Evolutionary conservation across 23 tunicate species (phyloP), one percentile per base, ranked within the genome.

Genomic region (Trididemnum nubilum): DNA sequence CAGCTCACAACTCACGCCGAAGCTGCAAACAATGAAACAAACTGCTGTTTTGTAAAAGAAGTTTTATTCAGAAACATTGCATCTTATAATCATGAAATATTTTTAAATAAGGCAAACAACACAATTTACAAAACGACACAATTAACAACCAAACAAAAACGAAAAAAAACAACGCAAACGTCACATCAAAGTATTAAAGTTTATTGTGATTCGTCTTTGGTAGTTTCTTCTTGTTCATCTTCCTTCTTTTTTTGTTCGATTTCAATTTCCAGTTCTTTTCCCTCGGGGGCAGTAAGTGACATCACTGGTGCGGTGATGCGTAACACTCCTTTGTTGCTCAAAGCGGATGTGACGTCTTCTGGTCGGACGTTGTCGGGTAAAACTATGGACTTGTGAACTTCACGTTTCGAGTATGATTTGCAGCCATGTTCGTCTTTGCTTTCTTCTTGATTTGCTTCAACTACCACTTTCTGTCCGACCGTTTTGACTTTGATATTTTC

Each of bases 231-330:
- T 9, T 44, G 9, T 9, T 44, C 54, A 44, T 61, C 67, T 61
- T 31, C 74, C n/a, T 36, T 30, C 38, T 30, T 30, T 69, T 32
- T 26, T 29, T 33, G 15, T 57, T 28, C 69, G 2, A 52, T 29
- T 33, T 29, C 24, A 7, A 77, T 77, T 31, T 54, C 82, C 7
- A 28, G 7, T 77, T 77, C 82, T 54, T 77, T 33, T 52, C 54
- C 82, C 54, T 77, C 44, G 9, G 67, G 69, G 29, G 79, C 30
- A 21, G 79, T 58, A 38, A 73, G 79, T 39, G 79, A 40, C 60
- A 39, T 52, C 39, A 52, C 64, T 33, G 93, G 93, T 4, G 93
- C 93, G 33, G 81, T 51, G 72, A 88, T 88, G 61, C 78, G 93
- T 35, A 88, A 38, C 34, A 82, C 51, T 3, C 93, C 93, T 24